These are phyloP conservation scores for Phyllopteryx taeniolatus DNA, from an alignment of 2,113 vertebrate genomes.

Conservation along the genomic window DNA sequence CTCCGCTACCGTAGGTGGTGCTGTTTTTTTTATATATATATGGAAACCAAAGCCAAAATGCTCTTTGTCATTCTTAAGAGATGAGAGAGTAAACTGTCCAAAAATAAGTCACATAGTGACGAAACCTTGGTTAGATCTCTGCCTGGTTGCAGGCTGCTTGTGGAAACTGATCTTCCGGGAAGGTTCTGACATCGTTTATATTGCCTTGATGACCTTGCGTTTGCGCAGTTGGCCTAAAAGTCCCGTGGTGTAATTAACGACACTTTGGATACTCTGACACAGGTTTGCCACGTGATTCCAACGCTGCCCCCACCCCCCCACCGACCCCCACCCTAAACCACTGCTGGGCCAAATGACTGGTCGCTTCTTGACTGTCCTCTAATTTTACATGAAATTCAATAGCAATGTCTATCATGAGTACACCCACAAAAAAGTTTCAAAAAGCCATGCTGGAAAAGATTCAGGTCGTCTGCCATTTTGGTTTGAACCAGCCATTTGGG, in stretches of 20 bases:
- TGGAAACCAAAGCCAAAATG: too few relatives aligned
- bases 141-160: not conserved
- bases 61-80: too few relatives aligned
- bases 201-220: not conserved
- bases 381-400: not conserved
- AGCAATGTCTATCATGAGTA: not conserved
- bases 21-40: too few relatives aligned
- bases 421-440: not conserved
- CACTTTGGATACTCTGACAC: not conserved
- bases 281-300: not conserved
- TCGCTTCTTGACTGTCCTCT: not conserved
- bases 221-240: not conserved
- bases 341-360: not conserved
- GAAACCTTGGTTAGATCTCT: not conserved
- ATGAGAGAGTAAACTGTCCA: too few relatives aligned
- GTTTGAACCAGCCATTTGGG: not conserved
- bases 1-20: too few relatives aligned
- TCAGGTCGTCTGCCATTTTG: not conserved
- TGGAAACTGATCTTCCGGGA: not conserved
- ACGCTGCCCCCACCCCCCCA: not conserved
- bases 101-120: not conserved
- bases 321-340: not conserved
- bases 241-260: not conserved
- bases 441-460: not conserved
- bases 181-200: not conserved